Evolutionary conservation across 2,113 vertebrate genomes (phyloP).

Genomic region (Thryonomys swinderianus): DNA sequence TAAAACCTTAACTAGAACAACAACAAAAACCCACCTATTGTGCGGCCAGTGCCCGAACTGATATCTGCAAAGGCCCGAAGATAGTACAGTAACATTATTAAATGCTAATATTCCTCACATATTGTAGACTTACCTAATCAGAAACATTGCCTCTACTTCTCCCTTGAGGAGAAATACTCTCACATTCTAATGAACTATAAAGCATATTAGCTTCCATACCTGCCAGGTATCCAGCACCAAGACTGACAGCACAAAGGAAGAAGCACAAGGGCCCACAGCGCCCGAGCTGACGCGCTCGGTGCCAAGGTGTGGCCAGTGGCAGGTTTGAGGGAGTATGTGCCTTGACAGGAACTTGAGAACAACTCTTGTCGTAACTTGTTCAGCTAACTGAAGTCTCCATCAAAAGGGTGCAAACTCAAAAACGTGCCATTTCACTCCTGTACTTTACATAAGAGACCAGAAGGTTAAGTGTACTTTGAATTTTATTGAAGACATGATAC

Average conservation of each 20-base stretch:
- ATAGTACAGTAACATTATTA: not conserved
- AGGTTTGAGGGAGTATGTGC: not conserved
- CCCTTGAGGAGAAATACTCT: not conserved
- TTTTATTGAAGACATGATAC: slow-evolving; percentile 87
- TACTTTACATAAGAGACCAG: not conserved
- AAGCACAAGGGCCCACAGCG: not conserved
- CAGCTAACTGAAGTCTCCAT: not conserved
- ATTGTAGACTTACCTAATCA: not conserved
- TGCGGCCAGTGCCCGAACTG: not conserved
- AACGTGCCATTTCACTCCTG: not conserved
- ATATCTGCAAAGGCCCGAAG: not conserved
- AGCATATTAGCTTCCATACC: not conserved
- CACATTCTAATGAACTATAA: not conserved
- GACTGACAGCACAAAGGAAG: not conserved
- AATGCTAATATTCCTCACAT: not conserved
- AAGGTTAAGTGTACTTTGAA: slow-evolving; percentile 25
- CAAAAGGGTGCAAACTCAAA: not conserved
- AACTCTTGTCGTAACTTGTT: not conserved
- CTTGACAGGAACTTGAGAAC: not conserved
- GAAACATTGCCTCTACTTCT: not conserved
- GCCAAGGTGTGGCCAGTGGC: rapidly evolving
- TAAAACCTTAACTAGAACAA: not conserved
- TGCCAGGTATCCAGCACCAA: not conserved
- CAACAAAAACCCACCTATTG: not conserved
- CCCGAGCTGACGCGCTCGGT: not conserved